A percentile compares a stretch with the other conserved stretches of the same genome.
Evolutionary conservation across 2,113 vertebrate genomes (phyloP).

Genomic region (Antechinus flavipes): DNA sequence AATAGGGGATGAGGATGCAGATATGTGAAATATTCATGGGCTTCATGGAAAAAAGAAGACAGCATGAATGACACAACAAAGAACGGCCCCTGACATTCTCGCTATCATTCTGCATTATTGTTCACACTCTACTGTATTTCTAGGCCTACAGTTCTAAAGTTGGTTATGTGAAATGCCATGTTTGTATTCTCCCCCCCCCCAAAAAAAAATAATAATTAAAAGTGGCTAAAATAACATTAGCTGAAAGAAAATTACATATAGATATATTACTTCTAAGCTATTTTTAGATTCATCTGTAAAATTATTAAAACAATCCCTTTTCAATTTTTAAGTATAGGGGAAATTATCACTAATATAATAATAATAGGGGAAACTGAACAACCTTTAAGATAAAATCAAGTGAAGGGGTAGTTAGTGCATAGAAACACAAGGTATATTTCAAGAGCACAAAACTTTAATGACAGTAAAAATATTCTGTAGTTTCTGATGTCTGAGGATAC

Average conservation of each 20-base stretch:
- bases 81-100: conserved; percentile 95
- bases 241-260: conserved; percentile 67
- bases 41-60: conserved; percentile 90
- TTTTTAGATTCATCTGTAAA: neutral
- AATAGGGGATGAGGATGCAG: conserved; percentile 95
- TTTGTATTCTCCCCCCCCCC: conserved; percentile 72
- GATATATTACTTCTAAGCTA: conserved; percentile 51
- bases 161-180: conserved; percentile 81
- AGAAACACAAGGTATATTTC: conserved; percentile 22
- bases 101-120: conserved; percentile 92
- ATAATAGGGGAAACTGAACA: conserved; percentile 23
- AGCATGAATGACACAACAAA: conserved; percentile 99
- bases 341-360: conserved; percentile 20
- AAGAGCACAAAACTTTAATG: conserved; percentile 53
- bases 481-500: conserved; percentile 37
- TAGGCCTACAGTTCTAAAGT: conserved; percentile 84
- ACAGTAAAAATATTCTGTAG: conserved; percentile 71
- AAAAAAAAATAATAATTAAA: conserved; percentile 84
- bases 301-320: neutral
- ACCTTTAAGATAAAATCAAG: conserved; percentile 54
- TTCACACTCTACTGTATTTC: conserved; percentile 94
- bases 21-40: conserved; percentile 99
- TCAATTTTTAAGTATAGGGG: neutral
- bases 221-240: conserved; percentile 77
- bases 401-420: conserved; percentile 1